Evolutionary conservation across 2,113 vertebrate genomes (phyloP).

Genomic region (Indicator maculatus): DNA sequence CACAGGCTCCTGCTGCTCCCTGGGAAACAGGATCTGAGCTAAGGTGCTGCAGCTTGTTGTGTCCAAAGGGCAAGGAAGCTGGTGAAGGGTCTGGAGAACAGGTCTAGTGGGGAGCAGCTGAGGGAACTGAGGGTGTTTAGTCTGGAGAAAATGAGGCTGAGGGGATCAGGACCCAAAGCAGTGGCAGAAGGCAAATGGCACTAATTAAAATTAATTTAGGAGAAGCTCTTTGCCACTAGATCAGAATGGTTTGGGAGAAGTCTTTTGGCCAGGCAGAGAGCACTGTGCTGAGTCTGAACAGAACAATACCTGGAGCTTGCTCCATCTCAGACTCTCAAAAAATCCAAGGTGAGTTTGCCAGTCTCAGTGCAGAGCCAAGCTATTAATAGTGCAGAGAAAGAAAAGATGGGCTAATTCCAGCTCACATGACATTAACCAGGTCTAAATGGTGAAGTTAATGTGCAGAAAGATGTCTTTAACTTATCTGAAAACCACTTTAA

Average conservation of each 20-base stretch:
- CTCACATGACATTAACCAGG: background rate
- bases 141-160: background rate
- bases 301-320: background rate
- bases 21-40: accelerated
- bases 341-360: background rate
- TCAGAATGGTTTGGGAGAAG: background rate
- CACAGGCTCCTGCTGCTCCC: background rate
- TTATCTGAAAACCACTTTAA: background rate
- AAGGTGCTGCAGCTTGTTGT: background rate
- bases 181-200: background rate
- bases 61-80: too few relatives aligned
- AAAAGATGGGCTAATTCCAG: background rate
- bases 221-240: background rate
- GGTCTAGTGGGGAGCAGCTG: too few relatives aligned
- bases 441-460: background rate
- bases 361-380: background rate
- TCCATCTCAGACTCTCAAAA: background rate
- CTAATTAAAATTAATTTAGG: background rate
- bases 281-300: background rate
- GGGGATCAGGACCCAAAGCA: background rate
- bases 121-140: too few relatives aligned
- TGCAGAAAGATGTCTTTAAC: background rate
- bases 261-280: too few relatives aligned
- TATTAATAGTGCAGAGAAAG: background rate
- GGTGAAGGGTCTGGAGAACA: too few relatives aligned